A percentile compares a stretch with the other conserved stretches of the same genome.
phyloP scores from a whole-genome alignment of 2,888 invertebrate genomes.

The Acholoe squamosa region DNA sequence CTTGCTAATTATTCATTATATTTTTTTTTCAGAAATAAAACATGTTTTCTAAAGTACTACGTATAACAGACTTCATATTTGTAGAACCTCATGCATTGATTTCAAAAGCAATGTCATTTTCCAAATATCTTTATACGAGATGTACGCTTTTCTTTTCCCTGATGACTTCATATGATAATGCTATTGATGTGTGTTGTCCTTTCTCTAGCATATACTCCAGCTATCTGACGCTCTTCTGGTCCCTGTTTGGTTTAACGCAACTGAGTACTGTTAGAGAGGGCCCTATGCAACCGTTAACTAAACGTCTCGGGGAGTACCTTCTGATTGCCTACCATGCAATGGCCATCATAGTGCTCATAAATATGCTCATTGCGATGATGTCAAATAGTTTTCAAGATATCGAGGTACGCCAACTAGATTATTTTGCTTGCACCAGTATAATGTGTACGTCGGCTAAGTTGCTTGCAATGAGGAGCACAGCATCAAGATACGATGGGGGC shows the following conservation, averaged over 20 bases:
- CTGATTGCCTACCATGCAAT: constrained; percentile 84
- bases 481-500: constrained; percentile 25
- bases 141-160: no score
- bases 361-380: constrained; percentile 85
- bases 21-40: no score
- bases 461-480: constrained; percentile 24
- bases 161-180: background rate
- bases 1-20: no score
- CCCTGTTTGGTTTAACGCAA: constrained; percentile 83
- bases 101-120: no score
- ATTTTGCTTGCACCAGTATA: constrained; percentile 9
- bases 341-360: constrained; percentile 84
- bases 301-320: constrained; percentile 82
- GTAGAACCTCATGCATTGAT: no score
- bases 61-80: no score
- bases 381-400: constrained; percentile 84
- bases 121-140: no score
- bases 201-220: constrained; percentile 82
- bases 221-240: constrained; percentile 84
- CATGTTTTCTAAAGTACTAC: no score
- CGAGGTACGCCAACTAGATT: constrained; percentile 79
- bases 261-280: constrained; percentile 81
- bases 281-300: constrained; percentile 82
- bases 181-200: constrained; percentile 42
- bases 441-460: background rate